Evolutionary conservation across 2,113 vertebrate species (phyloP), one percentile per base, ranked within the genome.

Genomic region (Crotalus viridis): DNA sequence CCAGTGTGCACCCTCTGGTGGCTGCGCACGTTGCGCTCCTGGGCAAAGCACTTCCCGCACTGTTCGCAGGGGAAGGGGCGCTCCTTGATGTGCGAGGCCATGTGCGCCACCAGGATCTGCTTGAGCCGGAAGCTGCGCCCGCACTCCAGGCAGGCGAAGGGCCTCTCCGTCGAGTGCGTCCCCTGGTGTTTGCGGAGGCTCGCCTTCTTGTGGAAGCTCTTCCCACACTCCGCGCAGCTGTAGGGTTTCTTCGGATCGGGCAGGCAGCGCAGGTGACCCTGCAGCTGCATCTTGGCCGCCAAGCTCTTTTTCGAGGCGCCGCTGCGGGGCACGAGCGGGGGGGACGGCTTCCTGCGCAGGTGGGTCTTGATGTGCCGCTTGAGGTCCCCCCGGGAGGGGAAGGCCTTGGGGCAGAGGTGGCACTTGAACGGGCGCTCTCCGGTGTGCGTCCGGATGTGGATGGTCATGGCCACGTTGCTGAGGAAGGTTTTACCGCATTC

Each of bases 341-440:
- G 52, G n/a, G 61, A 17, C 0, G 48, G 57, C 3, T 33, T 21
- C 3, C 8, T 24, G 4, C 52, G 81, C 59, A 10, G 9, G 59
- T 94, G 93, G 7, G 59, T 94, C 46, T 90, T 94, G 57, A 57
- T 8, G 88, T 94, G 93, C 5, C 91, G 33, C 28, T 90, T 92
- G 43, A 92, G 93, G 52, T 92, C 91, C 17, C 93, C 93, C 28
- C 19, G 39, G 46, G 93, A 91, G 24, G 93, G 90, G 59, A 95
- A 93, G 61, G 39, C 19, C n/a, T 93, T 93, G 9, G 69, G 24
- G 26, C 93, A 94, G 2, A 13, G 24, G 0, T 95, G 96, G 94
- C 97, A 97, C 91, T 94, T 94, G 26, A 90, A 94, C 87, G 97
- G 97, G 48, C 97, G 96, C 93, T 97, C 97, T 33, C 97, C 97